These are phyloP conservation scores for Aspidoscelis tigris DNA, from an alignment of 2,113 vertebrate genomes.

Conservation along the genomic window DNA sequence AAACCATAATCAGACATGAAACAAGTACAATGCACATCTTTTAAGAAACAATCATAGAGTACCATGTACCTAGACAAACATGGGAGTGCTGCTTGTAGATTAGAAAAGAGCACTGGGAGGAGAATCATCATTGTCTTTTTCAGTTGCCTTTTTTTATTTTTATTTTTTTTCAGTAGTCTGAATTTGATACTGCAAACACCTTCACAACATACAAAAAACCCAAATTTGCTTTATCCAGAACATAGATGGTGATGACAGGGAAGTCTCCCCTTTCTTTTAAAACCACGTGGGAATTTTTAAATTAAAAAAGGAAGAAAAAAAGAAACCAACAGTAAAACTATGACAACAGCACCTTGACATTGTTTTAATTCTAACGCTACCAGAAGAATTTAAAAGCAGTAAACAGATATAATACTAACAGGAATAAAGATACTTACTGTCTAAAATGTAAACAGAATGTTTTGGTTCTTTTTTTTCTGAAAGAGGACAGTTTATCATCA, in stretches of 20 bases:
- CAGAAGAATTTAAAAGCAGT: slow-evolving; percentile 99
- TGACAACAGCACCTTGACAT: slow-evolving; percentile 99
- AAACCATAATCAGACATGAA: slow-evolving; percentile 47
- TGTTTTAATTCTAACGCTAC: slow-evolving; percentile 99
- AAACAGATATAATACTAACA: slow-evolving; percentile 97
- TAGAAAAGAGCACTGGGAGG: slow-evolving; percentile 61
- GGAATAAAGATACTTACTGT: slow-evolving; percentile 94
- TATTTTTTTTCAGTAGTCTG: slow-evolving; percentile 90
- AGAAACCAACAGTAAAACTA: slow-evolving; percentile 90
- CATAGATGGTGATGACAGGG: slow-evolving; percentile 83
- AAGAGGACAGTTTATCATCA: slow-evolving; percentile 95
- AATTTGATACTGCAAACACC: slow-evolving; percentile 94
- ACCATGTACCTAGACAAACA: slow-evolving; percentile 51
- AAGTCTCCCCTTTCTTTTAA: slow-evolving; percentile 71
- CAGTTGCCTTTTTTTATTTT: slow-evolving; percentile 87
- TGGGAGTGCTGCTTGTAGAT: slow-evolving; percentile 41
- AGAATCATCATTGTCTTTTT: slow-evolving; percentile 81
- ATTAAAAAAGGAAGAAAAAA: slow-evolving; percentile 62
- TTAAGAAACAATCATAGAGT: slow-evolving; percentile 51
- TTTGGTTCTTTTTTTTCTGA: slow-evolving; percentile 94
- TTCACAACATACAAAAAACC: slow-evolving; percentile 90
- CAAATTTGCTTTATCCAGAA: slow-evolving; percentile 87
- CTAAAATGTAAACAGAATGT: slow-evolving; percentile 98
- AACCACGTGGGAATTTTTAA: slow-evolving; percentile 88
- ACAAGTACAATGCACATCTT: slow-evolving; percentile 57